phyloP scores from a whole-genome alignment of 2,113 vertebrate genomes.

The Syrmaticus mikado region DNA sequence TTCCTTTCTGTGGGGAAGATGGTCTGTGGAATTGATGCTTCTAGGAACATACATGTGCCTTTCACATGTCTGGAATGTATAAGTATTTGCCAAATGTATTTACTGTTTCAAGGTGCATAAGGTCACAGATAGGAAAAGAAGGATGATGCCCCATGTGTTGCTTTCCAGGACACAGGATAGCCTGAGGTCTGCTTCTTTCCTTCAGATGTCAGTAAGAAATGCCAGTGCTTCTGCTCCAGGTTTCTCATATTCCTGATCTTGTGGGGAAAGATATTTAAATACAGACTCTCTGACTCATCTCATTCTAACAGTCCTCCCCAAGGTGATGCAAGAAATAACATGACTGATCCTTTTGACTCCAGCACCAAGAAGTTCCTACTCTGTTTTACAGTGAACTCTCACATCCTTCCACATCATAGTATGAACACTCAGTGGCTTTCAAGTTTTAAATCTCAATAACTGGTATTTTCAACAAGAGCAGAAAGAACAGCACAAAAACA shows the following conservation, averaged over 20 bases:
- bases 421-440: not conserved
- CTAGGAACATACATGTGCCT: not conserved
- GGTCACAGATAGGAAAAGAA: not conserved
- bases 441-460: not conserved
- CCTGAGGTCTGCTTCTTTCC: slow-evolving; percentile 20
- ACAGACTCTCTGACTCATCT: slow-evolving; percentile 45
- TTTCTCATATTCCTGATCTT: slow-evolving; percentile 14
- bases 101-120: not conserved
- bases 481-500: not conserved
- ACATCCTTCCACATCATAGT: not conserved
- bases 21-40: not conserved
- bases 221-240: not conserved
- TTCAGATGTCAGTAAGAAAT: slow-evolving; percentile 43
- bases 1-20: not conserved
- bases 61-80: not conserved
- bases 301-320: slow-evolving; percentile 21
- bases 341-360: slow-evolving; percentile 59
- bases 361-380: slow-evolving; percentile 3
- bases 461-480: not conserved
- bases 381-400: not conserved
- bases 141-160: not conserved
- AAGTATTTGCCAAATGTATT: not conserved
- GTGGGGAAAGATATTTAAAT: not conserved
- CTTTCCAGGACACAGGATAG: slow-evolving; percentile 30
- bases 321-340: slow-evolving; percentile 59